A percentile compares a stretch with the other conserved stretches of the same genome.
Evolutionary conservation across 2,888 invertebrate species (phyloP).

Genomic region (Lithosia quadra): DNA sequence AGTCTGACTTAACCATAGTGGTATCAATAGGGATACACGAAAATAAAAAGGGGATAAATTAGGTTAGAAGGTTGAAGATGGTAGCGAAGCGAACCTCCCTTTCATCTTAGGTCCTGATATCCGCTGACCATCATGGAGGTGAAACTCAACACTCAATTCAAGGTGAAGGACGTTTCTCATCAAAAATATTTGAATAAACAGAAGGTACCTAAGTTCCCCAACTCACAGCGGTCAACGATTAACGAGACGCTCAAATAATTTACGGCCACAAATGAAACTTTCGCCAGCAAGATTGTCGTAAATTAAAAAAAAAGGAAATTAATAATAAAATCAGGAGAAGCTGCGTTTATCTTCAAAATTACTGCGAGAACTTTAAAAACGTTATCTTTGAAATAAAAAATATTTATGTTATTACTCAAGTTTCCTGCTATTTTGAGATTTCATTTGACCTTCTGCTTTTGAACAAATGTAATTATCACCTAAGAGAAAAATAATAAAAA

Average conservation of each 20-base stretch:
- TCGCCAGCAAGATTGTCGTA: conserved; percentile 59
- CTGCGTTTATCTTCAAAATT: conserved; percentile 53
- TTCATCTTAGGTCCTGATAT: no score
- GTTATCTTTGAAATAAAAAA: conserved; percentile 37
- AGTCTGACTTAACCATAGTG: no score
- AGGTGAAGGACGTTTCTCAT: background rate
- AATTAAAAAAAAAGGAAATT: conserved; percentile 63
- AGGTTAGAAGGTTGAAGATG: no score
- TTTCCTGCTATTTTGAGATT: background rate
- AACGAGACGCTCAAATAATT: conserved; percentile 66
- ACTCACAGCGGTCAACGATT: conserved; percentile 57
- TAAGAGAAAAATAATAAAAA: background rate
- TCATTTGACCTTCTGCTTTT: background rate
- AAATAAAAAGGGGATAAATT: no score
- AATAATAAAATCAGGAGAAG: conserved; percentile 44
- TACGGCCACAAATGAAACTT: conserved; percentile 67
- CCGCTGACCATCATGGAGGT: no score
- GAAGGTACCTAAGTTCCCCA: conserved; percentile 58
- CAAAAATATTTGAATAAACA: conserved; percentile 45
- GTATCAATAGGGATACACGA: no score
- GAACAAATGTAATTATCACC: background rate
- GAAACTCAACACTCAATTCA: conserved; percentile 7
- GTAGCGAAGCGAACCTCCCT: background rate
- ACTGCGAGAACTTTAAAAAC: conserved; percentile 51
- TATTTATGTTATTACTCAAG: background rate